Evolutionary conservation across 2,888 invertebrate genomes (phyloP).

Genomic region (Quadriops clusia): DNA sequence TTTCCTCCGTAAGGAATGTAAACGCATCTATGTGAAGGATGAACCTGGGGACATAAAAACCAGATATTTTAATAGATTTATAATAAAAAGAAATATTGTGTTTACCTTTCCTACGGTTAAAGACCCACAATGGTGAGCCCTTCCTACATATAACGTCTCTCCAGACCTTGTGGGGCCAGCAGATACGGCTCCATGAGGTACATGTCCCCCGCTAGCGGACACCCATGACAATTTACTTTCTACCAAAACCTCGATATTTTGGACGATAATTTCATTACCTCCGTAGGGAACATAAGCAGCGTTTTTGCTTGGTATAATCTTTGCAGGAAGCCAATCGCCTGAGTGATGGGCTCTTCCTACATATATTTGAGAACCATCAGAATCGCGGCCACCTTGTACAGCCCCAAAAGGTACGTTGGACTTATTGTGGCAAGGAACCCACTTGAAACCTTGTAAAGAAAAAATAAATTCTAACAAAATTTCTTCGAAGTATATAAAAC

Average conservation of each 20-base stretch:
- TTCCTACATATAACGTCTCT: slow-evolving; percentile 32
- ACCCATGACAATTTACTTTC: too few relatives aligned
- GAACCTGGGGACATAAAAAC: slow-evolving; percentile 26
- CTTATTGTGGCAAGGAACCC: slow-evolving; percentile 35
- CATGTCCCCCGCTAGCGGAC: slow-evolving; percentile 21
- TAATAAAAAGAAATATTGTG: too few relatives aligned
- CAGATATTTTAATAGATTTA: slow-evolving; percentile 19
- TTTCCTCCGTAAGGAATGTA: slow-evolving; percentile 40
- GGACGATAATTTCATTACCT: slow-evolving; percentile 13
- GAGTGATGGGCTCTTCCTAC: slow-evolving; percentile 10
- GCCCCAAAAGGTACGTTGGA: slow-evolving; percentile 39
- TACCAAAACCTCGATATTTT: slow-evolving; percentile 14
- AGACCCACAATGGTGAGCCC: slow-evolving; percentile 27
- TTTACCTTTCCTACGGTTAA: too few relatives aligned
- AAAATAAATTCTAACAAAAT: too few relatives aligned
- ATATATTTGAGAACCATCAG: slow-evolving; percentile 12
- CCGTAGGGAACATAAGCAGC: slow-evolving; percentile 13
- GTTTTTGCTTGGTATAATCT: slow-evolving; percentile 14
- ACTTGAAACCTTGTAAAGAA: slow-evolving; percentile 36
- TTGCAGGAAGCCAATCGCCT: slow-evolving; percentile 12
- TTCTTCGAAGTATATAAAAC: too few relatives aligned
- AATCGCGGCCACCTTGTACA: slow-evolving; percentile 13
- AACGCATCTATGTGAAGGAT: slow-evolving; percentile 39
- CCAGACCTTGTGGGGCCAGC: slow-evolving; percentile 31
- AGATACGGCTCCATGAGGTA: slow-evolving; percentile 31